Percentiles rank a stretch among this genome's conserved stretches.
These are phyloP conservation scores for Acridotheres tristis DNA, from an alignment of 2,797 vertebrate genomes.

Conservation along the genomic window DNA sequence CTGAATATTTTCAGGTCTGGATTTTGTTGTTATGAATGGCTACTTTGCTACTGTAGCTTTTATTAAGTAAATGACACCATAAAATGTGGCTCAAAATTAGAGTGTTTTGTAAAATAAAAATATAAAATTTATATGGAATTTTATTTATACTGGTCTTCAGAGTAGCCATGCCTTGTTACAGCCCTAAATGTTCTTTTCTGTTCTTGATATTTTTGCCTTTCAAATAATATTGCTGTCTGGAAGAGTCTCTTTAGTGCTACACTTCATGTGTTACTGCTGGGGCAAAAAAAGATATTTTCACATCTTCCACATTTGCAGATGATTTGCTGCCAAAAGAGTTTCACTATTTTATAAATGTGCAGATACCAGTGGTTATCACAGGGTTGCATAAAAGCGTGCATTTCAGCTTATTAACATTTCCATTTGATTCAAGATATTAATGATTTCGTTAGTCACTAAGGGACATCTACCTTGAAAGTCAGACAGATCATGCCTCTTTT, in stretches of 20 bases:
- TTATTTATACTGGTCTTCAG: neutral
- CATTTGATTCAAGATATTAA: constrained; percentile 24
- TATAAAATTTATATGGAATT: neutral
- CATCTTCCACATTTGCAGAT: constrained; percentile 52
- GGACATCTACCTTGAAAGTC: neutral
- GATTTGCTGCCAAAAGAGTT: neutral
- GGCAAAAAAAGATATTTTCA: constrained; percentile 44
- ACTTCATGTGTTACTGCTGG: constrained; percentile 24
- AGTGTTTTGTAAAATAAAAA: neutral
- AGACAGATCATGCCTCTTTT: neutral
- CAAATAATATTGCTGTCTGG: neutral
- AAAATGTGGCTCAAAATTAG: neutral
- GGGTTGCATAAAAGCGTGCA: neutral
- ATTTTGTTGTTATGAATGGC: neutral
- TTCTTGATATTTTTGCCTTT: neutral
- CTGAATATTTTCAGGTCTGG: neutral
- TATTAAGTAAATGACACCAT: neutral
- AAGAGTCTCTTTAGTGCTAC: neutral
- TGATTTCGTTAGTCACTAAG: neutral
- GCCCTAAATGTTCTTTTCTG: neutral
- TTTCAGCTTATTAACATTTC: constrained; percentile 16
- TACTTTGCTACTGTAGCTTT: neutral
- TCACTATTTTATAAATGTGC: constrained; percentile 21
- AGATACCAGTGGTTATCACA: neutral
- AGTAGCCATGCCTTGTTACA: neutral